Base-by-base conservation (phyloP, 1,140 invertebrate genomes). In the Tetramorium simillimum region DNA sequence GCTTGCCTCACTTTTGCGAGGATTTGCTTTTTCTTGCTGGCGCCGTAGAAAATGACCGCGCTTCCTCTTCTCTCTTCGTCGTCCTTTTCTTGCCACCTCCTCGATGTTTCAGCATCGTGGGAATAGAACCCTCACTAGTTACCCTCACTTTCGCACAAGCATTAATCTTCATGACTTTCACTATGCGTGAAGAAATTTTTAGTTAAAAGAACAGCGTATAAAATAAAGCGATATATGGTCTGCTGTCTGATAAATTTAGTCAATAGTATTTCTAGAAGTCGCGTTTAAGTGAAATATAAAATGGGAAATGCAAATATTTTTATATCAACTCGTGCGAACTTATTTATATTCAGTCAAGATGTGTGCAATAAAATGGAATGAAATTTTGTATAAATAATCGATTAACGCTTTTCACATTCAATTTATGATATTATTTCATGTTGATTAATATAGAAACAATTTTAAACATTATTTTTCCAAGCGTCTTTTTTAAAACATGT, bases 131-230 rank as follows among this genome's bases (percentile, higher is more conserved):
- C 16, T 53, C 51, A 49, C 72, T 53, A 75, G 56, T 67, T 77
- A 90, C 67, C 85, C 65, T 88, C 28, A 53, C 84, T 56, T 43
- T 21, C 65, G 82, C 16, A 12, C 53, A 46, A 69, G 43, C 90
- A 90, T 91, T 91, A 91, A 91, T 91, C 90, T 91, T 91, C 89
- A 89, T 91, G 81, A 91, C 77, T 63, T 90, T 90, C 67, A 80
- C 69, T 88, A 78, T 21, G 65, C 40, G 63, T 24, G 33, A 69
- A 60, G 72, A 75, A 58, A 86, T 84, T 84, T 84, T 84, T 84
- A 73, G 53, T 62, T 84, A 40, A 33, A 60, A 75, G 49, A 9
- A 58, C 2, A 24, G 7, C 24, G 7, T 33, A 60, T 84, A 75
- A 84, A 84, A 73, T 82, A 43, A 82, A 72, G 69, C 53, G 18